phyloP scores from a whole-genome alignment of 2,797 vertebrate species.

The Falco peregrinus region DNA sequence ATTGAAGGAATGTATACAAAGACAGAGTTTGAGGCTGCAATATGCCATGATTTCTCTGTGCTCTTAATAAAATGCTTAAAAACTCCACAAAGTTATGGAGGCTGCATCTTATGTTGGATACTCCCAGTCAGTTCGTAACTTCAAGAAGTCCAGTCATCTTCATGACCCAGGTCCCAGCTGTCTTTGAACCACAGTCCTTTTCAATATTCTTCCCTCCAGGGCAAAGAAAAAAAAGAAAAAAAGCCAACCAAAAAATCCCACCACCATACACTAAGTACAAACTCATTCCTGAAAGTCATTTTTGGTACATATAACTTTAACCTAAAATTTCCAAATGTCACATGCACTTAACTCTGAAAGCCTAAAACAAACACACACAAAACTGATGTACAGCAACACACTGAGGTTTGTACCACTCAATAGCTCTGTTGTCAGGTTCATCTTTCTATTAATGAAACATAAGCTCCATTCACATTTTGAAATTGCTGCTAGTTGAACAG shows the following conservation, averaged over 20 bases:
- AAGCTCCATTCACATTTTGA: constrained; percentile 44
- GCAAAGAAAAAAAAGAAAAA: background rate
- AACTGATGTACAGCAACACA: background rate
- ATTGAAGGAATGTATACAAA: background rate
- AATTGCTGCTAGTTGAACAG: background rate
- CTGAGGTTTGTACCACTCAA: rapidly evolving
- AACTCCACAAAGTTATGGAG: background rate
- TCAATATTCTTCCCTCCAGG: background rate
- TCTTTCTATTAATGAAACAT: constrained; percentile 17
- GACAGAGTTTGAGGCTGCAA: background rate
- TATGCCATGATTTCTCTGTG: background rate
- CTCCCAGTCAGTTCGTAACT: background rate
- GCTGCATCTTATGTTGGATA: background rate
- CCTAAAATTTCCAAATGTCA: background rate
- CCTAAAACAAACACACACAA: background rate
- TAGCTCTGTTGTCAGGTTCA: background rate
- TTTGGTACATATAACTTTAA: background rate
- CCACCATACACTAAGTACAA: background rate
- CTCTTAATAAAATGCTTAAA: background rate
- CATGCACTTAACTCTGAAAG: background rate
- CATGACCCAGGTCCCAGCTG: background rate
- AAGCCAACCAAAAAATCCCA: background rate
- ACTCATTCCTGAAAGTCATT: background rate
- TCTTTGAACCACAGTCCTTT: background rate
- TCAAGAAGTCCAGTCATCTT: background rate